phyloP scores from a whole-genome alignment of 2,113 vertebrate genomes.

The Urocitellus parryii region DNA sequence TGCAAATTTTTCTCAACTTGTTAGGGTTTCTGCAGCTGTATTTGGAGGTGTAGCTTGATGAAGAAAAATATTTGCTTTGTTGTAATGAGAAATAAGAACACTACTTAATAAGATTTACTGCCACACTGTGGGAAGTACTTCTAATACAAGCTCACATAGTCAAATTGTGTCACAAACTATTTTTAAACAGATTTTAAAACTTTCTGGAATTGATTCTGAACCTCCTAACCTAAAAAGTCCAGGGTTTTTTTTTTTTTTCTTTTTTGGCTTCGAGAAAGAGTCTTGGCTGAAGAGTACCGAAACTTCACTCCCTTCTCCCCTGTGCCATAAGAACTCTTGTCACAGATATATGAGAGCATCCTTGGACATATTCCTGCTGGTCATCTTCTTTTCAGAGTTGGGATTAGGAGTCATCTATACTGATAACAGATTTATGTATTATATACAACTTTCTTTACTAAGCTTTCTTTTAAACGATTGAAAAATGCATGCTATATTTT shows the following conservation, averaged over 20 bases:
- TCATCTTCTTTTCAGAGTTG: constrained; percentile 6
- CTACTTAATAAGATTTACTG: constrained; percentile 36
- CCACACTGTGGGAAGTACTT: not conserved
- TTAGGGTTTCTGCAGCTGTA: constrained; percentile 51
- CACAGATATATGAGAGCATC: constrained; percentile 22
- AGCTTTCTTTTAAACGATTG: not conserved
- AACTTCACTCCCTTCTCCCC: constrained; percentile 42
- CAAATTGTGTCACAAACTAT: constrained; percentile 45
- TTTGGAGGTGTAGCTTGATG: constrained; percentile 48
- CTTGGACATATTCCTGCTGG: constrained; percentile 13
- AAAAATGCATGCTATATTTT: not conserved
- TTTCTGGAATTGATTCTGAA: constrained; percentile 60
- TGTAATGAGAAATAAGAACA: constrained; percentile 48
- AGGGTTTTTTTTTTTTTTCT: too few relatives aligned
- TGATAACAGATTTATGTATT: constrained; percentile 56
- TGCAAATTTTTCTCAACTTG: constrained; percentile 56
- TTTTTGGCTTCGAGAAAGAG: constrained; percentile 1
- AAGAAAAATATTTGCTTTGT: constrained; percentile 54
- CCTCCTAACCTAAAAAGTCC: constrained; percentile 21
- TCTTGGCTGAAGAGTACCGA: not conserved
- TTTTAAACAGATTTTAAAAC: constrained; percentile 43
- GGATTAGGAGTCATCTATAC: constrained; percentile 32
- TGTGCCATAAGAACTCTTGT: constrained; percentile 13
- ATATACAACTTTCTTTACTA: not conserved
- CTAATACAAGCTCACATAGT: not conserved